Conservation (phyloP, 2,888 invertebrate genomes). For the Trimorus sp. region DNA sequence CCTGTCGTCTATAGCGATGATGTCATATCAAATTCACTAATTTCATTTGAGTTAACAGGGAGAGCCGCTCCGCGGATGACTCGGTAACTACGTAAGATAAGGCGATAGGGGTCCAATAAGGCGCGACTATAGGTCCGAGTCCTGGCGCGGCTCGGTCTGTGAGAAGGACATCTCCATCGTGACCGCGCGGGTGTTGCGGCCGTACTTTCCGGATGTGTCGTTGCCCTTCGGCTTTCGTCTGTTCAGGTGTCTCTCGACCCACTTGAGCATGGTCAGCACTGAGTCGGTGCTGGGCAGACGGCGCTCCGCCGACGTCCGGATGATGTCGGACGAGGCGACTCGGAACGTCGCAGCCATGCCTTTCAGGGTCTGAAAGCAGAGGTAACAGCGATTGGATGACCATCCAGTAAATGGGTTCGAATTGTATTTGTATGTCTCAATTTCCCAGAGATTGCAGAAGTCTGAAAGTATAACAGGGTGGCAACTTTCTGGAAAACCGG, state of each 20-base stretch:
- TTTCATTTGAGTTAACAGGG: neutral
- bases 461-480: no score
- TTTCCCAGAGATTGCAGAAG: no score
- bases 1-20: neutral
- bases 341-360: constrained; percentile 97
- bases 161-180: constrained; percentile 91
- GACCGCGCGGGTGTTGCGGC: constrained; percentile 84
- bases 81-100: constrained; percentile 1
- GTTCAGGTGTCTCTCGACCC: constrained; percentile 93
- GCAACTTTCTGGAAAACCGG: no score
- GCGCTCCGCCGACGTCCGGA: constrained; percentile 92
- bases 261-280: constrained; percentile 93
- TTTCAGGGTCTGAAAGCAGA: constrained; percentile 87
- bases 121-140: constrained; percentile 5
- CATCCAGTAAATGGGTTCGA: no score
- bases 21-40: neutral
- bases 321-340: constrained; percentile 91
- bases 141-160: constrained; percentile 68
- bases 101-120: neutral
- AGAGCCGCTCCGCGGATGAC: no score
- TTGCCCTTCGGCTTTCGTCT: constrained; percentile 87
- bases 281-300: constrained; percentile 94
- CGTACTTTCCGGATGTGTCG: constrained; percentile 75
- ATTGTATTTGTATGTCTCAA: no score
- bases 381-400: no score